These are phyloP conservation scores for Oreochromis tanganicae DNA, from an alignment of 2,113 vertebrate species.

Conservation along the genomic window DNA sequence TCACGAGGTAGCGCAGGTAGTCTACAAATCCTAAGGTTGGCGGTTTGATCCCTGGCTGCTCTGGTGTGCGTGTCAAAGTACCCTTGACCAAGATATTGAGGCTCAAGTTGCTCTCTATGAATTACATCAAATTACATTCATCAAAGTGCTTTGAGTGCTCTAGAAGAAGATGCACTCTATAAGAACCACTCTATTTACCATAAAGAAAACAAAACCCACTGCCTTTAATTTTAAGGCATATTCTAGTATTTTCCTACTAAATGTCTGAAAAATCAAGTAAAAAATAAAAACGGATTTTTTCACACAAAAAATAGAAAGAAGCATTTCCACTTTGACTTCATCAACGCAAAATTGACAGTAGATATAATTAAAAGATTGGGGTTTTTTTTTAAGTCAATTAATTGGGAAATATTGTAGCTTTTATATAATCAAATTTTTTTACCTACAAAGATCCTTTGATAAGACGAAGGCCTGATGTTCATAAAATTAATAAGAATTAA, in stretches of 20 bases:
- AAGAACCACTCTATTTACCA: not conserved
- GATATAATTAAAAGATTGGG: not conserved
- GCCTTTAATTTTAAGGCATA: not conserved
- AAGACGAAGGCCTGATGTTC: not conserved
- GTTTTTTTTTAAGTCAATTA: not conserved
- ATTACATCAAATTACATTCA: accelerated
- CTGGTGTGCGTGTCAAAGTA: not conserved
- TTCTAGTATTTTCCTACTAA: not conserved
- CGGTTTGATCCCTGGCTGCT: not conserved
- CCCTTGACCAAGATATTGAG: not conserved
- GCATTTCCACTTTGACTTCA: not conserved
- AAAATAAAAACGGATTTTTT: not conserved
- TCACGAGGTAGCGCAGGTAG: not conserved
- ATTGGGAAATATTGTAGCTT: not conserved
- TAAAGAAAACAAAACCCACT: not conserved
- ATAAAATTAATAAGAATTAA: not conserved
- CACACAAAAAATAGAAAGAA: not conserved
- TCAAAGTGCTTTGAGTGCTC: too few species aligned
- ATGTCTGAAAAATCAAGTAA: not conserved
- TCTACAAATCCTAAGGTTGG: not conserved
- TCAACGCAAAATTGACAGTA: accelerated
- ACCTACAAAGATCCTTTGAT: accelerated
- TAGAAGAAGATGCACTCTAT: not conserved
- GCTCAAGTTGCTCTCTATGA: not conserved
- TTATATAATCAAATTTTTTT: not conserved